Base-by-base conservation (phyloP, 2,797 vertebrate genomes). In the Hydrolagus colliei region DNA sequence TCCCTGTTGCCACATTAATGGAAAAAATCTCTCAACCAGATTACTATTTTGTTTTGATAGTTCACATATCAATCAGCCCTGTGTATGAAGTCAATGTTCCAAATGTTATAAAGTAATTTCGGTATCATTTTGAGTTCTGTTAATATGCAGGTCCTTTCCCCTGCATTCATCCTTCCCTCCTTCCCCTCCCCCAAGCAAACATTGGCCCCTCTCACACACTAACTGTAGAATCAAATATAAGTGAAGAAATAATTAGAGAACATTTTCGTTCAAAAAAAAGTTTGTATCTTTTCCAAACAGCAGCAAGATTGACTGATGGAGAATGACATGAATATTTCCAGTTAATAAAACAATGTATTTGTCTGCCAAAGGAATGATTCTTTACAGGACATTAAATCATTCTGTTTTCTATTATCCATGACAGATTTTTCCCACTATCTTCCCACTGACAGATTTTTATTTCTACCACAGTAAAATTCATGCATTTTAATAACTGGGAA, bases 161-260 rank as follows among this genome's bases (percentile, higher is more conserved):
- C 22, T 73, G 16, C 72, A 18, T 10, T 5, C 5, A 4, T 10
- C 72, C 72, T 18, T 10, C 72, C 72, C 5, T 10, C 72, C 16
- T 5, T 73, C 11, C 2, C 72, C 16, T 18, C 16, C 5, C 16
- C 4, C 22, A 18, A 4, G 16, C 22, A 18, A 73, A 73, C 72
- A 18, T 18, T 5, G 11, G 4, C 22, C 22, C 72, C 16, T 27
- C 22, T 18, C 72, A 18, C 5, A 11, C 5, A 7, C 72, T 73
- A 18, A 73, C 16, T 18, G 72, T 5, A 73, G 72, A 11, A 73
- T 18, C 16, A 27, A 73, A 27, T 18, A 5, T n/a, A 14, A 22
- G n/a, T 87, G 82, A 82, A 76, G 18, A 32, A 27, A 11, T 73
- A 73, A 72, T n/a, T 22, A 82, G 16, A 9, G 16, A 82, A 18